phyloP scores from a whole-genome alignment of 2,797 vertebrate species.

The Sparidentex hasta region DNA sequence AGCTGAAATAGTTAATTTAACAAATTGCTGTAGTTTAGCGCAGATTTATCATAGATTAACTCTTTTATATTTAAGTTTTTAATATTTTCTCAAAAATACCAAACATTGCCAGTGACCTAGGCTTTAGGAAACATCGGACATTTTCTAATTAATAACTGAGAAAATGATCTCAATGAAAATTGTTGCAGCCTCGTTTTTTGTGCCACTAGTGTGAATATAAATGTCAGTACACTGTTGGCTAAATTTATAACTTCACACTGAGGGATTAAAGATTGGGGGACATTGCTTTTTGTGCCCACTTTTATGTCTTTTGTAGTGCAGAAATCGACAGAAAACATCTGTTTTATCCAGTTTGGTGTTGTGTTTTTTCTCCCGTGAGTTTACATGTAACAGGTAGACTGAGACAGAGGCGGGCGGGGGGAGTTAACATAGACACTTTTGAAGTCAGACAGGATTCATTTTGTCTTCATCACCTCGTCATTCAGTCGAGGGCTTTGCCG shows the following conservation, averaged over 20 bases:
- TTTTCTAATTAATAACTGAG: background rate
- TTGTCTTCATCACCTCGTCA: slow-evolving; percentile 57
- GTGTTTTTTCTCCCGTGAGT: background rate
- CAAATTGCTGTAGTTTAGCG: background rate
- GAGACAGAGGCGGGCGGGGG: background rate
- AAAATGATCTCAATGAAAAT: background rate
- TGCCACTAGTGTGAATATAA: background rate
- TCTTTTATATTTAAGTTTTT: background rate
- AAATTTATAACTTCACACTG: slow-evolving; percentile 1
- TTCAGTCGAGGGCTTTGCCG: slow-evolving; percentile 63
- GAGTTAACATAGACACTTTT: slow-evolving; percentile 1
- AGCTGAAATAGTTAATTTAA: background rate
- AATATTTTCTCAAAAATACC: background rate
- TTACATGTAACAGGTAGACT: slow-evolving; percentile 12
- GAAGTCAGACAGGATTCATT: slow-evolving; percentile 41
- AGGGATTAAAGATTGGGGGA: background rate
- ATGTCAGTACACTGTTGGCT: background rate
- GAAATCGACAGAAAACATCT: background rate
- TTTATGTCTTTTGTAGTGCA: background rate
- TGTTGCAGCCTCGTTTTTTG: background rate
- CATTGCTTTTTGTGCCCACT: background rate
- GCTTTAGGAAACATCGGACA: background rate
- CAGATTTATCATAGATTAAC: background rate
- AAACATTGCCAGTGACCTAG: background rate
- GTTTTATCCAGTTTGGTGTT: background rate